Evolutionary conservation across 2,797 vertebrate species (phyloP), one percentile per base, ranked within the genome.

Genomic region (Amniataba percoides): DNA sequence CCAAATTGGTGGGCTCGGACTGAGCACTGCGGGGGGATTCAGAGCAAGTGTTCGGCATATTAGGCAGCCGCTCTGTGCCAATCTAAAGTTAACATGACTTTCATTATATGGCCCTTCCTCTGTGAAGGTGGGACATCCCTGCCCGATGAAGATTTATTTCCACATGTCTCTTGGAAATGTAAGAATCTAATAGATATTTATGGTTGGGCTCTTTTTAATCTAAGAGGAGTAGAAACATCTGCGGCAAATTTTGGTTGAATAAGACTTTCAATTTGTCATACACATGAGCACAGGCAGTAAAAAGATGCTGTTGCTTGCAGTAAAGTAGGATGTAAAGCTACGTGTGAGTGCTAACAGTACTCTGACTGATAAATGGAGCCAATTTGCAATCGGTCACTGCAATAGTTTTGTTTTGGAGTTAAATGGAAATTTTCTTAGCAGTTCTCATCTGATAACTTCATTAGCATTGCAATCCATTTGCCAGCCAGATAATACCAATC

Each of bases 121-220:
- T 84, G 82, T 81, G 85, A 91, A 89, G 75, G 88, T 85, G 75
- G 87, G 75, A 81, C 82, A 83, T 80, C 75, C 71, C 69, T 56
- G 60, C 60, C 51, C 75, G 39, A 92, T 91, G 83, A 90, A 92
- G 89, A 95, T 93, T 92, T 90, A 92, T 93, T 67, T 85, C 56
- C 25, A 40, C 39, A 49, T 19, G 53, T 80, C 71, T 79, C 73
- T 78, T 70, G 75, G 85, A 89, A 92, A 90, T 83, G 83, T 92
- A 82, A 19, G 62, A 92, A 90, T 92, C 75, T 88, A 93, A 93
- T 94, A 91, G 91, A 92, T 92, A 93, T 94, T 92, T 93, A 94
- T 93, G 94, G 92, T 93, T 88, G 82, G 89, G 72, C 89, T 91
- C 86, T 91, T 94, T 94, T 93, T 93, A 92, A 93, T 95, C 89